Conservation (phyloP, 1,140 invertebrate species). For the Sycophaga agraensis region DNA sequence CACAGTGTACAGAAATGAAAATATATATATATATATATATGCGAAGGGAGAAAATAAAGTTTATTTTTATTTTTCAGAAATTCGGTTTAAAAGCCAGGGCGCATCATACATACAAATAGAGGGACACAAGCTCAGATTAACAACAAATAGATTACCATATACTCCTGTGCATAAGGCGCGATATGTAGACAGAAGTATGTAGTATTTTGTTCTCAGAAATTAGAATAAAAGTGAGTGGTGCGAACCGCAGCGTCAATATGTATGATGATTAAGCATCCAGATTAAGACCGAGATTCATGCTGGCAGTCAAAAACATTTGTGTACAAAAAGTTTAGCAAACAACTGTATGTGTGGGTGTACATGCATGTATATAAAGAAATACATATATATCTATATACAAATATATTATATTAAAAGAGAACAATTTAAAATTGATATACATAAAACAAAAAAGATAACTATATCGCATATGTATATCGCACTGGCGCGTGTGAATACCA, state of each 20-base stretch:
- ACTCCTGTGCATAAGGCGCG: slow-evolving; percentile 12
- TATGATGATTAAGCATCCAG: not conserved
- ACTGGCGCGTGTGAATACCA: no score
- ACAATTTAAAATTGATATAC: no score
- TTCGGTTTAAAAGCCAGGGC: slow-evolving; percentile 18
- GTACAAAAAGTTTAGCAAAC: slow-evolving; percentile 24
- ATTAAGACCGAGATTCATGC: not conserved
- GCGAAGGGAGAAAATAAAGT: not conserved
- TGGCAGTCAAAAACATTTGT: slow-evolving; percentile 13
- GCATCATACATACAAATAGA: not conserved
- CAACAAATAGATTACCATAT: not conserved
- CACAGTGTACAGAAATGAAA: no score
- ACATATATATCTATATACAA: slow-evolving; percentile 2
- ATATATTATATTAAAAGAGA: not conserved
- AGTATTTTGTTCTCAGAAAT: slow-evolving; percentile 10
- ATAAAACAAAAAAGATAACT: no score
- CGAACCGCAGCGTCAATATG: slow-evolving; percentile 11
- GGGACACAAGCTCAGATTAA: not conserved
- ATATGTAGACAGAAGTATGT: no score
- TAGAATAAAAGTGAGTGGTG: not conserved
- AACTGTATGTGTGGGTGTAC: slow-evolving; percentile 20
- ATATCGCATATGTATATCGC: no score
- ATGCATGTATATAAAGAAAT: slow-evolving; percentile 15
- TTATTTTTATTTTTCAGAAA: slow-evolving; percentile 23
- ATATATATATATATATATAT: not conserved